Evolutionary conservation across 37 sponge, comb jelly and placozoan genomes (phyloP).

Genomic region (Cliona cf. orientalis): DNA sequence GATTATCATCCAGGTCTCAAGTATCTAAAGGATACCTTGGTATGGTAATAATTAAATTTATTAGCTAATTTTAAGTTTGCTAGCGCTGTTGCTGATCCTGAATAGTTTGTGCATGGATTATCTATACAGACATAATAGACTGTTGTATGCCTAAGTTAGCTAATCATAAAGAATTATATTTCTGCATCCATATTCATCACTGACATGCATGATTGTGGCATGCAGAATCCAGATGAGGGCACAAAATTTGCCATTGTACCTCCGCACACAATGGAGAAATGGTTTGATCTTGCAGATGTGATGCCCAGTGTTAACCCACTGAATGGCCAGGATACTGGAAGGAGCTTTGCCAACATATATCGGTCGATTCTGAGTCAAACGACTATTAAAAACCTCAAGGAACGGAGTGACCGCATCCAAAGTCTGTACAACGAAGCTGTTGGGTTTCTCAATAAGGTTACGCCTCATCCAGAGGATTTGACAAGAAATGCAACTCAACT

Average conservation of each 20-base stretch:
- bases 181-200: too few relatives aligned
- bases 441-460: neutral
- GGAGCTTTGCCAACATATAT: conserved; percentile 50
- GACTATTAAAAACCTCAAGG: conserved; percentile 11
- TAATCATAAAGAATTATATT: too few relatives aligned
- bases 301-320: conserved; percentile 47
- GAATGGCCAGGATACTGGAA: conserved; percentile 51
- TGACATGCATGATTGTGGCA: too few relatives aligned
- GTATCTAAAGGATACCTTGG: too few relatives aligned
- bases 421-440: conserved; percentile 11
- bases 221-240: neutral
- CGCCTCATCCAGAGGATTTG: conserved; percentile 34
- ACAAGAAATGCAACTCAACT: conserved; percentile 21
- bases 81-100: too few relatives aligned
- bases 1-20: conserved; percentile 64
- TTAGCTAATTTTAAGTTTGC: too few relatives aligned
- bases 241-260: conserved; percentile 21
- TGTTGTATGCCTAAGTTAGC: too few relatives aligned
- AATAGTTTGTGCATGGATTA: too few relatives aligned
- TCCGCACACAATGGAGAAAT: conserved; percentile 57
- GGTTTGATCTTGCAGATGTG: conserved; percentile 60
- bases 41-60: too few relatives aligned
- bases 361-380: conserved; percentile 32
- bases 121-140: too few relatives aligned
- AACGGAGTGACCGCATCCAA: neutral